phyloP scores from a whole-genome alignment of 2,888 invertebrate species.

The Eucriotettix oculatus region DNA sequence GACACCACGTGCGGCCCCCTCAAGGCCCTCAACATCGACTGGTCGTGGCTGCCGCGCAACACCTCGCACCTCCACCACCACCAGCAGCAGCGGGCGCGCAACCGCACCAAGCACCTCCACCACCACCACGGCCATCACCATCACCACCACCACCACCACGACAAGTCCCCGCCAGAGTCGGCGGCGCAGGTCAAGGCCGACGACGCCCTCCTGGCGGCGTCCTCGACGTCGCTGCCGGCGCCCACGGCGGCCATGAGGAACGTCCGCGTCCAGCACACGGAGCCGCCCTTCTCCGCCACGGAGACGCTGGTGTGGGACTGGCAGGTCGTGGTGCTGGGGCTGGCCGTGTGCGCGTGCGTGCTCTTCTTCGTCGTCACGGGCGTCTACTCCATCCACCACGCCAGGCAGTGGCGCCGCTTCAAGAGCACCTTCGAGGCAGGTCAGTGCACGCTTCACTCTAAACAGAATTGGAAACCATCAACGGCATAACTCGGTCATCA shows the following conservation, averaged over 20 bases:
- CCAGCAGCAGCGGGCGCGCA: neutral
- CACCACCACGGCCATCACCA: neutral
- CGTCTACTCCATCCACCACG: constrained; percentile 57
- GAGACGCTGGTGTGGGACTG: constrained; percentile 47
- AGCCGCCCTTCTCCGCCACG: constrained; percentile 23
- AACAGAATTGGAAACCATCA: no score
- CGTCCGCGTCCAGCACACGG: neutral
- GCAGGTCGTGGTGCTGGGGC: constrained; percentile 52
- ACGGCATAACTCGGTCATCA: no score
- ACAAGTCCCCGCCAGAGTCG: constrained; percentile 23
- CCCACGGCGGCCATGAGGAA: neutral
- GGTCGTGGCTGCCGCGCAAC: constrained; percentile 27
- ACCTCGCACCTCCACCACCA: neutral
- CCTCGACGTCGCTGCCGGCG: neutral
- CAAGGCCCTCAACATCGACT: constrained; percentile 44
- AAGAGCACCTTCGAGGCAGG: constrained; percentile 62
- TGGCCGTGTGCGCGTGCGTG: constrained; percentile 59
- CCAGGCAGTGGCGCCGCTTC: constrained; percentile 62
- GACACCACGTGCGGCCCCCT: constrained; percentile 59
- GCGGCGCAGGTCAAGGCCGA: neutral
- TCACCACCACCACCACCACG: neutral
- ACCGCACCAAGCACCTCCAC: neutral
- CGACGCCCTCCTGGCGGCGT: neutral
- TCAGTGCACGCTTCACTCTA: neutral
- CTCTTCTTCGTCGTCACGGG: constrained; percentile 65